These are phyloP conservation scores for Troides aeacus DNA, from an alignment of 2,888 invertebrate species.

Conservation along the genomic window DNA sequence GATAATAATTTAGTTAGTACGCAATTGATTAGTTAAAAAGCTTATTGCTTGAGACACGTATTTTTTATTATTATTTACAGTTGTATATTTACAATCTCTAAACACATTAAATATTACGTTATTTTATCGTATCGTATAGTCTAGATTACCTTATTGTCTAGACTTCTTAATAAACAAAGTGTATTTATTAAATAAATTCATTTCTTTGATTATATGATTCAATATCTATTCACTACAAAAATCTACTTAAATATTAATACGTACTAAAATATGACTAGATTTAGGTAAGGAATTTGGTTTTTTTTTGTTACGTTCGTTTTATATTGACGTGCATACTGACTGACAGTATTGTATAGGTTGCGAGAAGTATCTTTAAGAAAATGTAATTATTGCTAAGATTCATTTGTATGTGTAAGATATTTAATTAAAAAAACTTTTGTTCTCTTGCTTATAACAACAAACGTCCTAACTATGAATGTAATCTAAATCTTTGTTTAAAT, in stretches of 20 bases:
- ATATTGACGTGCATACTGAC: not conserved
- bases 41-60: conserved; percentile 75
- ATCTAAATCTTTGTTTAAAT: conserved; percentile 42
- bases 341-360: too few relatives aligned
- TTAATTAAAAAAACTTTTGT: not conserved
- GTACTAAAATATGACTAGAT: conserved; percentile 29
- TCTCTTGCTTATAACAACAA: too few relatives aligned
- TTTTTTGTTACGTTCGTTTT: not conserved
- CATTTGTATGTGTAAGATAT: not conserved
- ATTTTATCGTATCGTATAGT: not conserved
- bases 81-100: not conserved
- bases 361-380: too few relatives aligned
- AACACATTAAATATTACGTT: not conserved
- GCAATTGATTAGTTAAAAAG: conserved; percentile 30
- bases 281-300: conserved; percentile 24
- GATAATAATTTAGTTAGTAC: conserved; percentile 7
- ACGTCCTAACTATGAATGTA: too few relatives aligned
- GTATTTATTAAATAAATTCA: not conserved
- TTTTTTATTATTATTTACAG: conserved; percentile 31
- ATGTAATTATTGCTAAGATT: too few relatives aligned
- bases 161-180: too few relatives aligned
- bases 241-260: conserved; percentile 9
- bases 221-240: not conserved
- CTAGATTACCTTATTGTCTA: not conserved
- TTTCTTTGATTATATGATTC: not conserved